Evolutionary conservation across 2,113 vertebrate species (phyloP).

Genomic region (Phaetusa simplex): DNA sequence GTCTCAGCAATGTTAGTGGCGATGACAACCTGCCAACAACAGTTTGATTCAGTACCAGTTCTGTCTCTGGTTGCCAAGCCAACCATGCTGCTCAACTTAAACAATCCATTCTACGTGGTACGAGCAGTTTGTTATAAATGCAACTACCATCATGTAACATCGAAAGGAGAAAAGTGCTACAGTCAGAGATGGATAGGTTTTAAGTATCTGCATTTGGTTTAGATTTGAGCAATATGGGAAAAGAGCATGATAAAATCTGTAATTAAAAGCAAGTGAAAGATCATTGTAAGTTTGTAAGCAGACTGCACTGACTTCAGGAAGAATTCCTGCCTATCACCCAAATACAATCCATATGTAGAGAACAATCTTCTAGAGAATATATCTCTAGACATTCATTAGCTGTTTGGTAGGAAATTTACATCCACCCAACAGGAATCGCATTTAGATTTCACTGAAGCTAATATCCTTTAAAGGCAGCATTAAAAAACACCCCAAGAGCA

Average conservation of each 20-base stretch:
- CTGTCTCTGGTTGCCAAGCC: neutral
- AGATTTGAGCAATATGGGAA: neutral
- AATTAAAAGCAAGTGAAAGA: neutral
- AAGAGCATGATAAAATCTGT: neutral
- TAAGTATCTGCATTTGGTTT: neutral
- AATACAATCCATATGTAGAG: neutral
- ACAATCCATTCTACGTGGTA: fast-evolving
- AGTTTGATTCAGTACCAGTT: neutral
- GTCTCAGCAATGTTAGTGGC: conserved; percentile 98
- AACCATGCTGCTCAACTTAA: neutral
- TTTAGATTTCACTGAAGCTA: neutral
- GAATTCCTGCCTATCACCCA: neutral
- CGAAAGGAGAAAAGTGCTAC: neutral
- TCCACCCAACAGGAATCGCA: neutral
- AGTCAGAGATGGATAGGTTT: neutral
- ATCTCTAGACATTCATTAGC: neutral
- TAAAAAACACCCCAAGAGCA: neutral
- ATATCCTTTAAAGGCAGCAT: neutral
- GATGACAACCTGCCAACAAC: conserved; percentile 86
- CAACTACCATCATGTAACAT: neutral
- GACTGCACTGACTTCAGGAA: neutral
- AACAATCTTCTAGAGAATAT: neutral
- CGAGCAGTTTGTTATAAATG: fast-evolving
- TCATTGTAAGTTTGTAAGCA: neutral
- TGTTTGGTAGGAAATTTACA: neutral